phyloP scores from a whole-genome alignment of 2,888 invertebrate genomes.

The Corythucha ciliata region DNA sequence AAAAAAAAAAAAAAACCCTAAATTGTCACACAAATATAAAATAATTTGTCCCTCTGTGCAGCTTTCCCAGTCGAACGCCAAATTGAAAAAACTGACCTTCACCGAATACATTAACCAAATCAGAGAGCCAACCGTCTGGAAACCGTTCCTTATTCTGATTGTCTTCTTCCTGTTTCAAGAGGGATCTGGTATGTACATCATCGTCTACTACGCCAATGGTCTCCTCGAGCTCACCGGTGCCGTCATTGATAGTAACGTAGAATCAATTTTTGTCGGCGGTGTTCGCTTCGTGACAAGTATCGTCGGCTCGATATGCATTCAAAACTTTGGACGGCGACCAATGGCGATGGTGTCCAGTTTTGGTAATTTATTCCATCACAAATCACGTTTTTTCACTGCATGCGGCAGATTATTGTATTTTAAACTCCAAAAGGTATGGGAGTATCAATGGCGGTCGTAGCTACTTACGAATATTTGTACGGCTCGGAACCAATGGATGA shows the following conservation, averaged over 20 bases:
- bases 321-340: constrained; percentile 52
- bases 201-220: constrained; percentile 61
- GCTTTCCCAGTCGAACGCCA: constrained; percentile 22
- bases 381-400: too few species aligned
- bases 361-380: constrained; percentile 28
- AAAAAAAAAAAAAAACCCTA: constrained; percentile 6
- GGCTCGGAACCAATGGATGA: constrained; percentile 35
- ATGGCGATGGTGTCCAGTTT: constrained; percentile 56
- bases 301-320: constrained; percentile 56
- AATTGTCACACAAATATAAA: not conserved
- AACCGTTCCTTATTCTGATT: constrained; percentile 57
- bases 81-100: constrained; percentile 16
- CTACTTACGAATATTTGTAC: constrained; percentile 36
- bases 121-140: constrained; percentile 51
- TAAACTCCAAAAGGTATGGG: constrained; percentile 54
- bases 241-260: constrained; percentile 55
- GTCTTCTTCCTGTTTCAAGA: constrained; percentile 61
- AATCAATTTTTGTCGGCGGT: constrained; percentile 59
- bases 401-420: too few species aligned
- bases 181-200: constrained; percentile 62
- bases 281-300: constrained; percentile 57
- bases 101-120: constrained; percentile 39
- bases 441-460: constrained; percentile 47
- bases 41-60: not conserved
- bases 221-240: constrained; percentile 60